Conservation (phyloP, 2,113 vertebrate genomes). For the Cyanoderma ruficeps region DNA sequence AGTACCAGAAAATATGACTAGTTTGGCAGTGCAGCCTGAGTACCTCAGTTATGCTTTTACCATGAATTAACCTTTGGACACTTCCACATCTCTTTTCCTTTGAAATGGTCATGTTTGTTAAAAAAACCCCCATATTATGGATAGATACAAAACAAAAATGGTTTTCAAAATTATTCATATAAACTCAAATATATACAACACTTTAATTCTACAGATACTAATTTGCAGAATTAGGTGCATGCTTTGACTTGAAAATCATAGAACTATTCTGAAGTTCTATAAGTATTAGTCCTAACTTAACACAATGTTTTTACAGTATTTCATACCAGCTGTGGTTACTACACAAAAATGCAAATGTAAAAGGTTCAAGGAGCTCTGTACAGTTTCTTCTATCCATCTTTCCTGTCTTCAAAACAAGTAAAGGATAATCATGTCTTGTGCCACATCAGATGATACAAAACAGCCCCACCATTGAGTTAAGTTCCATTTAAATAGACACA, state of each 20-base stretch:
- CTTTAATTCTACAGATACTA: background rate
- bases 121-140: rapidly evolving
- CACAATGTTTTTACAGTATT: rapidly evolving
- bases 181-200: background rate
- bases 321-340: background rate
- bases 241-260: background rate
- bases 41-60: background rate
- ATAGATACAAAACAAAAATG: background rate
- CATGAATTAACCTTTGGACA: background rate
- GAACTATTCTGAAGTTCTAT: background rate
- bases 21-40: background rate
- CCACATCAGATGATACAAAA: background rate
- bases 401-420: background rate
- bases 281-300: background rate
- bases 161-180: background rate
- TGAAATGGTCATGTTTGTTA: background rate
- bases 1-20: background rate
- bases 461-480: background rate
- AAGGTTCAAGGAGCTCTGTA: background rate
- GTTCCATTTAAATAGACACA: background rate
- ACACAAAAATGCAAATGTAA: background rate
- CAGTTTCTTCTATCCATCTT: background rate
- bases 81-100: background rate
- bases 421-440: background rate
- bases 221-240: background rate